phyloP scores from a whole-genome alignment of 2,888 invertebrate species.

The Erebia epiphron region DNA sequence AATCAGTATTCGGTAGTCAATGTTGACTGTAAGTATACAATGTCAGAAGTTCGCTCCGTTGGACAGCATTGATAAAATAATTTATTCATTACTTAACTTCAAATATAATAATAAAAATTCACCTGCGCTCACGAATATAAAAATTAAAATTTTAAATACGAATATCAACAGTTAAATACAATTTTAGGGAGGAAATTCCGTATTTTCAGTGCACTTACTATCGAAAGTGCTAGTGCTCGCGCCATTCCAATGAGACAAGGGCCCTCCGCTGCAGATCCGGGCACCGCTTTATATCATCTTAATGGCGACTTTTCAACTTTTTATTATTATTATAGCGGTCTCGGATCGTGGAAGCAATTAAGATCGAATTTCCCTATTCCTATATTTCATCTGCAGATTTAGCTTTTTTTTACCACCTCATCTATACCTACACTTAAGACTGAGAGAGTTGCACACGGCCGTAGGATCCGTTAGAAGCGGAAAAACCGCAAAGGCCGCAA shows the following conservation, averaged over 20 bases:
- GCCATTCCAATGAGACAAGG: conserved; percentile 29
- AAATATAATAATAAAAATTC: background rate
- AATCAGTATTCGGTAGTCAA: background rate
- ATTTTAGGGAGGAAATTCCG: conserved; percentile 21
- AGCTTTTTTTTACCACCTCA: too few relatives aligned
- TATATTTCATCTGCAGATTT: conserved; percentile 2
- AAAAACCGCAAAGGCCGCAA: too few relatives aligned
- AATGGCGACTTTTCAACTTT: conserved; percentile 30
- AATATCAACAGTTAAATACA: conserved; percentile 15
- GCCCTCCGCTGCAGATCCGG: conserved; percentile 30
- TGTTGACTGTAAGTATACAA: background rate
- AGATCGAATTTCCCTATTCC: conserved; percentile 17
- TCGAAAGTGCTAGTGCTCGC: conserved; percentile 34
- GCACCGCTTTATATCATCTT: conserved; percentile 34
- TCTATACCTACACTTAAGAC: too few relatives aligned
- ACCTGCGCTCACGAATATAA: background rate
- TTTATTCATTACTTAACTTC: background rate
- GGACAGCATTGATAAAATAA: background rate
- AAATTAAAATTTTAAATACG: background rate
- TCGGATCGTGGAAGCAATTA: conserved; percentile 21
- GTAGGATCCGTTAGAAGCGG: too few relatives aligned
- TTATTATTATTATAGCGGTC: conserved; percentile 30
- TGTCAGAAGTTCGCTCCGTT: background rate
- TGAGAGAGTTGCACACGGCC: too few relatives aligned
- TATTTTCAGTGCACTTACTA: conserved; percentile 32